Conservation (phyloP, 2,888 invertebrate species). For the Athalia cordata region DNA sequence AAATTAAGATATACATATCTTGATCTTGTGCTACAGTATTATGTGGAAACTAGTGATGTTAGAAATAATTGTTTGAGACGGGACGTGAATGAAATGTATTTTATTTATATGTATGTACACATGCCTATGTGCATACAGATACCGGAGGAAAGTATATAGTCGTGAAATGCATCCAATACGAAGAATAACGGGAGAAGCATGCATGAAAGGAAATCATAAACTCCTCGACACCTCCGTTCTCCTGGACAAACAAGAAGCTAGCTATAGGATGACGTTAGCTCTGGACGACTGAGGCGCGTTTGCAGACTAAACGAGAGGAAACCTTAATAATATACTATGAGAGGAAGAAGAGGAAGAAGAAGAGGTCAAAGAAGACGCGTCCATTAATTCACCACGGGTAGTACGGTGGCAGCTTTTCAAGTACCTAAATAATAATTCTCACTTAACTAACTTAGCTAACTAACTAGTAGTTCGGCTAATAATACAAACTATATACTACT, state of each 20-base stretch:
- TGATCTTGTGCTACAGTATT: not conserved
- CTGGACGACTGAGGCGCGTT: slow-evolving; percentile 47
- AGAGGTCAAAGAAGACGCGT: slow-evolving; percentile 40
- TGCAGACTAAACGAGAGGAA: slow-evolving; percentile 39
- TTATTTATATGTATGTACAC: no score
- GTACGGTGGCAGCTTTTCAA: slow-evolving; percentile 2
- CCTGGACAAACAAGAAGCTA: slow-evolving; percentile 70
- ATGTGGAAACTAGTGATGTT: slow-evolving; percentile 12
- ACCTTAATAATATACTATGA: not conserved
- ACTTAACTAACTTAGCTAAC: slow-evolving; percentile 72
- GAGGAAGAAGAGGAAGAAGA: slow-evolving; percentile 14
- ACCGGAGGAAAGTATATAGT: slow-evolving; percentile 34
- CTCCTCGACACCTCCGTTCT: slow-evolving; percentile 69
- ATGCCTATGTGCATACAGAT: not conserved
- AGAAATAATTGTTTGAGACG: slow-evolving; percentile 14
- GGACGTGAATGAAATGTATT: slow-evolving; percentile 37
- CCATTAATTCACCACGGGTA: slow-evolving; percentile 36
- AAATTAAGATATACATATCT: no score
- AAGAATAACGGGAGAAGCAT: slow-evolving; percentile 48
- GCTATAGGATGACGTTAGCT: no score
- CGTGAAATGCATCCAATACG: not conserved
- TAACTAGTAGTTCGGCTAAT: slow-evolving; percentile 69
- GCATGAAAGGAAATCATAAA: slow-evolving; percentile 73
- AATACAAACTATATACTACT: slow-evolving; percentile 67
- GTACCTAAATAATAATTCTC: slow-evolving; percentile 72